Evolutionary conservation across 2,113 vertebrate genomes (phyloP).

Genomic region (Myotis davidii): DNA sequence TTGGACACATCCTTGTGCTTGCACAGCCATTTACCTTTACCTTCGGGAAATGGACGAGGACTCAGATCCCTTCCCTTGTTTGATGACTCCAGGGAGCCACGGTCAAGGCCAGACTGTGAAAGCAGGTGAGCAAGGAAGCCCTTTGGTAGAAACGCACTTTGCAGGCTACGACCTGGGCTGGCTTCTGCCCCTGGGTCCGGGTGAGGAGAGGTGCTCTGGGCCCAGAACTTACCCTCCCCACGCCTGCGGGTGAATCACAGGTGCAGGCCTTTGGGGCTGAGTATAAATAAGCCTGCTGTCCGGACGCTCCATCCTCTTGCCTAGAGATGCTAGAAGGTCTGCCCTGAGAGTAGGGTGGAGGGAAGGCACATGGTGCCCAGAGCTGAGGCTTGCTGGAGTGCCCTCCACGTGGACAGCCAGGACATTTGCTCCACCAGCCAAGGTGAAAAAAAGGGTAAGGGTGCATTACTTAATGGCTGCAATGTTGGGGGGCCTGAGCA

Average conservation of each 20-base stretch:
- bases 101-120: background rate
- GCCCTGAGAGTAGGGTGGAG: background rate
- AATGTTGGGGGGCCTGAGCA: background rate
- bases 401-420: too few relatives aligned
- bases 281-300: background rate
- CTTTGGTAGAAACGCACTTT: background rate
- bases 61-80: background rate
- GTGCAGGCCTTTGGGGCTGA: background rate
- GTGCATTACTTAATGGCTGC: background rate
- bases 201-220: background rate
- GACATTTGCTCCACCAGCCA: background rate
- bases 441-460: background rate
- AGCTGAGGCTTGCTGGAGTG: background rate
- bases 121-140: background rate
- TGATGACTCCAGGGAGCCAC: background rate
- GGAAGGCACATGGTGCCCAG: accelerated
- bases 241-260: background rate
- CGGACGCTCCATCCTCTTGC: background rate
- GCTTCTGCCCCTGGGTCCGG: background rate
- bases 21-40: background rate
- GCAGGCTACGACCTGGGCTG: background rate
- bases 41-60: background rate
- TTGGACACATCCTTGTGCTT: background rate
- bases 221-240: background rate
- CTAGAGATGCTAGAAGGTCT: background rate